phyloP scores from a whole-genome alignment of 1,140 invertebrate species.

The Macrocentrus cingulum region DNA sequence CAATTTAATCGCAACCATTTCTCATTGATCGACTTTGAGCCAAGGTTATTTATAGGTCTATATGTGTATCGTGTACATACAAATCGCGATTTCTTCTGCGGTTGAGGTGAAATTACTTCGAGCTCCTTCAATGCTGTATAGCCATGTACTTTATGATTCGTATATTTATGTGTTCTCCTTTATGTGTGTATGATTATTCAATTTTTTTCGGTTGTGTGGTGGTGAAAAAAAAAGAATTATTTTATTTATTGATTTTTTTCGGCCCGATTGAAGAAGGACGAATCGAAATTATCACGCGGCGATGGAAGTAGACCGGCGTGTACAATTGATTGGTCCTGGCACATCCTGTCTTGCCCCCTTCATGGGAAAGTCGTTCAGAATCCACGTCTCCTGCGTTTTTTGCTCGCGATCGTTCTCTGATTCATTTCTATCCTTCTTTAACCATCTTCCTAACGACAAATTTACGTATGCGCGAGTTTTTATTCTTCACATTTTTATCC shows the following conservation, averaged over 20 bases:
- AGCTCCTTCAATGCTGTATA: too few species aligned
- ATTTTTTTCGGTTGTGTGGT: too few species aligned
- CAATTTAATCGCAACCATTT: constrained; percentile 3
- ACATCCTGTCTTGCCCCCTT: constrained; percentile 51
- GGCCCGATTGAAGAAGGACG: neutral
- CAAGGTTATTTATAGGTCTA: constrained; percentile 10
- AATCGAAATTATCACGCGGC: constrained; percentile 10
- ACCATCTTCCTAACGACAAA: too few species aligned
- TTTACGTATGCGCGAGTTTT: neutral
- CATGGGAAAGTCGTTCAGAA: constrained; percentile 55
- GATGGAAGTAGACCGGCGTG: constrained; percentile 51
- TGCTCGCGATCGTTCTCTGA: neutral
- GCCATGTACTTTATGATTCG: too few species aligned
- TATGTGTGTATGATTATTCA: neutral
- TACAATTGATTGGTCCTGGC: constrained; percentile 59
- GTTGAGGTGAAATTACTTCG: constrained; percentile 7
- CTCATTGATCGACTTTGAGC: constrained; percentile 13
- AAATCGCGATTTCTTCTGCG: constrained; percentile 13
- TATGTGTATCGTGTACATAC: constrained; percentile 14
- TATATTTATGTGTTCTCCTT: neutral
- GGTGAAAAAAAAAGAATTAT: too few species aligned
- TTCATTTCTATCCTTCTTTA: neutral
- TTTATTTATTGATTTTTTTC: neutral
- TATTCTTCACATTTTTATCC: neutral
- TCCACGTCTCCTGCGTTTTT: neutral